These are phyloP conservation scores for Petrocephalus microphthalmus DNA, from an alignment of 2,113 vertebrate species.

Conservation along the genomic window DNA sequence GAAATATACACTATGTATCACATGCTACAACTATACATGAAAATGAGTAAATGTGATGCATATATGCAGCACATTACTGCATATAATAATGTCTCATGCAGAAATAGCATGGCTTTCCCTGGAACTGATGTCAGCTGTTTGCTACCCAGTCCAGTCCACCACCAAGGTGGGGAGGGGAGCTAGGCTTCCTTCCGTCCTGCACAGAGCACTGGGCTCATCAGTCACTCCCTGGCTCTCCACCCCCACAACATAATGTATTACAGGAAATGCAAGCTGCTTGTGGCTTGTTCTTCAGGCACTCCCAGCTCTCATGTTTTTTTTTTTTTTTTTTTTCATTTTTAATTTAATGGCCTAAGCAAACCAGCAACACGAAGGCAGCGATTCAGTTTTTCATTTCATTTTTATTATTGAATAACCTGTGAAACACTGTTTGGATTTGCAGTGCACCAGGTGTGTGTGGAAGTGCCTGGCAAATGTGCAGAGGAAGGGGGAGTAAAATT, in stretches of 20 bases:
- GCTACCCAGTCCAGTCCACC: neutral
- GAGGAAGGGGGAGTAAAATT: neutral
- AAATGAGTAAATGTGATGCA: neutral
- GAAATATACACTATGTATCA: neutral
- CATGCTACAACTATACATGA: neutral
- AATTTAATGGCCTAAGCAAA: neutral
- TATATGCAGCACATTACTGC: neutral
- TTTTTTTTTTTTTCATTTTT: neutral
- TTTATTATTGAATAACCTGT: conserved; percentile 11
- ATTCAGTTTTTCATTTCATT: neutral
- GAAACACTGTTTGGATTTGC: neutral
- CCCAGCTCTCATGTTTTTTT: neutral
- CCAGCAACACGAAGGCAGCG: neutral
- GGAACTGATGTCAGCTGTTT: neutral
- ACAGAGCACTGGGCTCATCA: neutral
- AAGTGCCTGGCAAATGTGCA: neutral
- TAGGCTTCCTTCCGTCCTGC: neutral
- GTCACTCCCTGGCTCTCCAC: neutral
- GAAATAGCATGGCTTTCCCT: neutral
- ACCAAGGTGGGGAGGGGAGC: neutral
- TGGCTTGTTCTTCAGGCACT: no score
- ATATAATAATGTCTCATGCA: neutral
- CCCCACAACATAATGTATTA: neutral
- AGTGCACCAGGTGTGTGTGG: neutral
- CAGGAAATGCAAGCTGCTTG: neutral